Evolutionary conservation across 2,113 vertebrate species (phyloP).

Genomic region (Dunckerocampus dactyliophorus): DNA sequence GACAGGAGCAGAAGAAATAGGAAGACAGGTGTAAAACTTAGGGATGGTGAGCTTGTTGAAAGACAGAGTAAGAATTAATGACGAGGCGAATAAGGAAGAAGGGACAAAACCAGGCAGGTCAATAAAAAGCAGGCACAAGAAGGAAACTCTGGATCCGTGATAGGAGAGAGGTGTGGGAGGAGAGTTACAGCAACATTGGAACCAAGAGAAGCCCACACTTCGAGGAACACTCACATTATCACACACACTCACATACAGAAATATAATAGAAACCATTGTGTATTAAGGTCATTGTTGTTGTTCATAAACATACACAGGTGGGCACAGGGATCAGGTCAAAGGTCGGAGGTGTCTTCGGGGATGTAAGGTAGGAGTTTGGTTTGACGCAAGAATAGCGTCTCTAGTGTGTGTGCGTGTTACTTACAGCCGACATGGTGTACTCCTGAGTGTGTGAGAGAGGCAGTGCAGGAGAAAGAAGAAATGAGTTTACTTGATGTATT

Average conservation of each 20-base stretch:
- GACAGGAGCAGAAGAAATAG: slow-evolving; percentile 9
- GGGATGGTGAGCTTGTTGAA: slow-evolving; percentile 37
- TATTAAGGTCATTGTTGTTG: slow-evolving; percentile 6
- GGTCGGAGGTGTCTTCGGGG: slow-evolving; percentile 40
- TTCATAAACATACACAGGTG: slow-evolving; percentile 43
- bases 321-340: slow-evolving; percentile 43
- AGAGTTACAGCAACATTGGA: slow-evolving; percentile 62
- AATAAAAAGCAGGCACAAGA: slow-evolving; percentile 5
- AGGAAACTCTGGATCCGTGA: slow-evolving; percentile 24
- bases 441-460: slow-evolving; percentile 88
- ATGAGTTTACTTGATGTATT: slow-evolving; percentile 60
- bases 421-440: slow-evolving; percentile 93
- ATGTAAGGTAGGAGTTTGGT: slow-evolving; percentile 52
- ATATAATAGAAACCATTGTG: background rate
- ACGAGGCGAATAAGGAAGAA: background rate
- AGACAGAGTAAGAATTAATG: slow-evolving; percentile 4
- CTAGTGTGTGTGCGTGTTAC: slow-evolving; percentile 77
- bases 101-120: slow-evolving; percentile 6
- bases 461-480: slow-evolving; percentile 81
- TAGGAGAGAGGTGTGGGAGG: slow-evolving; percentile 52
- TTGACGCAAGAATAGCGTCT: slow-evolving; percentile 40
- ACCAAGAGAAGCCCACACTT: slow-evolving; percentile 59
- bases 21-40: slow-evolving; percentile 40
- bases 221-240: slow-evolving; percentile 14
- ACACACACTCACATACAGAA: slow-evolving; percentile 7